Base-by-base conservation (phyloP, 2,888 invertebrate genomes). In the Lithodes maja region DNA sequence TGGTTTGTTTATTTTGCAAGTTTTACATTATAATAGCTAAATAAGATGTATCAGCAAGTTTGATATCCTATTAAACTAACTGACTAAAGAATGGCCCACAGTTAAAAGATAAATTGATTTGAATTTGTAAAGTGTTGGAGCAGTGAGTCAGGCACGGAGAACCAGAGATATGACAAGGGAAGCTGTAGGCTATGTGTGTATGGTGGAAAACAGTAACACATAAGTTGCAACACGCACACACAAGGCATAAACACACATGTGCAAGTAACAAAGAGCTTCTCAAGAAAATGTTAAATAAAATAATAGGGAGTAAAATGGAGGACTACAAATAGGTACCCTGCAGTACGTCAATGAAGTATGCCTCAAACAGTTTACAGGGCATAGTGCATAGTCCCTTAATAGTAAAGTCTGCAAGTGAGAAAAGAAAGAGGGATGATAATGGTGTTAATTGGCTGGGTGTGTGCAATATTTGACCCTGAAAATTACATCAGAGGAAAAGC, bases 341-440 rank as follows among this genome's bases (percentile, higher is more conserved):
- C 90, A 91, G 88, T 87, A 91, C 90, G 90, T 91, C 91, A 87
- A 90, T 90, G 90, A 91, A 91, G 90, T 91, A 91, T 88, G 90
- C 91, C 91, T 91, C 91, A 91, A 91, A 91, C 85, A 91, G 91
- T 89, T 91, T 91, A 91, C 90, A 90, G 91, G 91, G 90, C 86
- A 90, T 91, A 88, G 89, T 91, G 86, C 91, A 91, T 86, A 91
- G 91, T 81, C 91, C 91, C 90, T 91, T 91, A 90, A 90, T 88
- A 91, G 91, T 91, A 91, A 88, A 91, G 90, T 91, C 91, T 91
- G 91, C 90, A 91, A 91, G 91, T 90, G 84, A 80, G 84, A 90
- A 90, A 90, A 71, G 74, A 85, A 78, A 86, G 86, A 86, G 88
- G 85, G 81, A 88, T 84, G 83, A 85, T 83, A 89, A 81, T 69